These are phyloP conservation scores for Gryllus bimaculatus DNA, from an alignment of 1,140 invertebrate genomes.

Conservation along the genomic window DNA sequence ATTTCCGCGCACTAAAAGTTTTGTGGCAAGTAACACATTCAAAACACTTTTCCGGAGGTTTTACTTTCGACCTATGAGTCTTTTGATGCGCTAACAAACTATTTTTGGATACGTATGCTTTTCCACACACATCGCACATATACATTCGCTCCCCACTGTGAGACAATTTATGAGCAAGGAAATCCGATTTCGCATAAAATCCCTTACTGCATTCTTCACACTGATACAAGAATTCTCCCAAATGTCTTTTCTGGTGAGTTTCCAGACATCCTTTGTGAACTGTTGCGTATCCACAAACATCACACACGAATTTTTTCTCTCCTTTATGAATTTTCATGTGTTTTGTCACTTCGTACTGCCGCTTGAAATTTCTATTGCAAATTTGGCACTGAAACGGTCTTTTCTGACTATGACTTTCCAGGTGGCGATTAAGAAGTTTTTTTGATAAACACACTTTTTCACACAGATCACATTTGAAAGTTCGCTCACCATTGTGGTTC, in stretches of 20 bases:
- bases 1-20: conserved; percentile 31
- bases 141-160: conserved; percentile 26
- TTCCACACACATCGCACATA: conserved; percentile 21
- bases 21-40: conserved; percentile 31
- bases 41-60: conserved; percentile 47
- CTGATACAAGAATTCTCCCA: conserved; percentile 32
- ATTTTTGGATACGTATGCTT: conserved; percentile 27
- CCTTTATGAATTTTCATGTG: conserved; percentile 41
- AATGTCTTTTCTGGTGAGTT: conserved; percentile 36
- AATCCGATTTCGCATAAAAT: conserved; percentile 47
- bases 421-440: conserved; percentile 16
- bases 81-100: conserved; percentile 40
- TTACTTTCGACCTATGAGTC: conserved; percentile 37
- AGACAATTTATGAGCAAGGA: conserved; percentile 43
- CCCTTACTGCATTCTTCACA: conserved; percentile 63
- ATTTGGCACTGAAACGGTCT: conserved; percentile 39
- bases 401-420: conserved; percentile 30
- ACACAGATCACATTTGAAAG: conserved; percentile 12
- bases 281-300: conserved; percentile 38
- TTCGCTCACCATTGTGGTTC: conserved; percentile 32
- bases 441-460: conserved; percentile 15
- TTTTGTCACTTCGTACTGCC: conserved; percentile 37
- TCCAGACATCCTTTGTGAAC: conserved; percentile 35
- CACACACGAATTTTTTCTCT: conserved; percentile 52
- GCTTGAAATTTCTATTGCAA: conserved; percentile 39